These are phyloP conservation scores for Onychorhynchus coronatus DNA, from an alignment of 2,113 vertebrate genomes.

Conservation along the genomic window DNA sequence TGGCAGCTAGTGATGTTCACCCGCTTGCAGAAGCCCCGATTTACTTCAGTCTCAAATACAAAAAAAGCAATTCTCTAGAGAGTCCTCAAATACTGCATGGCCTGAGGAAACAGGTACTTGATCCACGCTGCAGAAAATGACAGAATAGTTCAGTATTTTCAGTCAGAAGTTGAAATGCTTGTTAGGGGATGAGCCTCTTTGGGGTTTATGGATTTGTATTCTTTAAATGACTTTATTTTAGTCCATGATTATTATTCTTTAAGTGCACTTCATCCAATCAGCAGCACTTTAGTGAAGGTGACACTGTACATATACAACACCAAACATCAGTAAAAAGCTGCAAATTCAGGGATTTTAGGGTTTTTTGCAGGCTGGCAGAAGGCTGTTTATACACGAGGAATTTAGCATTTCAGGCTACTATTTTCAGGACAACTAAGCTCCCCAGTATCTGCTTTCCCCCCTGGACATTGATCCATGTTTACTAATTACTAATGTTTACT, in stretches of 20 bases:
- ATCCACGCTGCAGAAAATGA: not conserved
- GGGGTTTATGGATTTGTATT: not conserved
- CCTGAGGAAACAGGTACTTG: not conserved
- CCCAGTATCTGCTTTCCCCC: not conserved
- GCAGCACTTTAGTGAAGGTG: not conserved
- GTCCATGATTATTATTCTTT: not conserved
- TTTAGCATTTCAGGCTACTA: not conserved
- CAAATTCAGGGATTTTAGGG: not conserved
- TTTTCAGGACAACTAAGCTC: not conserved
- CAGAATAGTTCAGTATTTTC: not conserved
- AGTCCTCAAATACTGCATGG: not conserved
- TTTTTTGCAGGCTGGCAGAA: not conserved
- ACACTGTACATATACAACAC: not conserved
- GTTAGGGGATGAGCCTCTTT: not conserved
- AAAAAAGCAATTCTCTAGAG: not conserved
- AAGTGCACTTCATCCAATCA: not conserved
- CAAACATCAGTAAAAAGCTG: not conserved
- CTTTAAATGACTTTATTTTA: not conserved
- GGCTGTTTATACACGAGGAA: not conserved
- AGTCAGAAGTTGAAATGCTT: not conserved
- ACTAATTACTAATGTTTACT: accelerated
- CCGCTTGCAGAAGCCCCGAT: not conserved
- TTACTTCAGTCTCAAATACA: not conserved
- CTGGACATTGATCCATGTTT: not conserved
- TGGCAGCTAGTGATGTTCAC: not conserved